Conservation (phyloP, 2,113 vertebrate species). For the Mastomys natalensis region DNA sequence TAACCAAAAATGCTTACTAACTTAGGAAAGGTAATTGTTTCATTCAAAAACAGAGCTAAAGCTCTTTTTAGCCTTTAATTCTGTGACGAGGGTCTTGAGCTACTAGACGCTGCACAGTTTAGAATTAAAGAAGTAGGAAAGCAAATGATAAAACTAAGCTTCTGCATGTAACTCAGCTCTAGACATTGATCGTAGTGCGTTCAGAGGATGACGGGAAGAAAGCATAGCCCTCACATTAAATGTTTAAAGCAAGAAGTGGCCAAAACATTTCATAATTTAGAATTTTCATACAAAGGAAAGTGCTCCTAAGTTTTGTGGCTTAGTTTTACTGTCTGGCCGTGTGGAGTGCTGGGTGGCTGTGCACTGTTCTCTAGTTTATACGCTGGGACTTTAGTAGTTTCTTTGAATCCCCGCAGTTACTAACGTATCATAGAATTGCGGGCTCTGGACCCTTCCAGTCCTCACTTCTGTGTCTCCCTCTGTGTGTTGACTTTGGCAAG, state of each 20-base stretch:
- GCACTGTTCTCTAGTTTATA: neutral
- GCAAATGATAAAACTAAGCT: slow-evolving; percentile 7
- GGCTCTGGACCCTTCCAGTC: neutral
- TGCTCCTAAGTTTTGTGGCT: neutral
- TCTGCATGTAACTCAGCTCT: neutral
- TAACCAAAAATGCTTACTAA: neutral
- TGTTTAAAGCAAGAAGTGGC: slow-evolving; percentile 30
- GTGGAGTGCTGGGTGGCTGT: slow-evolving; percentile 5
- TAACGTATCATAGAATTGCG: neutral
- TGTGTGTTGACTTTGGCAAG: too few species aligned
- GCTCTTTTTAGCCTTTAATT: slow-evolving; percentile 18
- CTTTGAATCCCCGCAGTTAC: neutral
- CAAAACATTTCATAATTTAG: neutral
- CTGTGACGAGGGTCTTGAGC: slow-evolving; percentile 1
- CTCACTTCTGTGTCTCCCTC: neutral
- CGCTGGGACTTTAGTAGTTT: slow-evolving; percentile 18
- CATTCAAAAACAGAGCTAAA: neutral
- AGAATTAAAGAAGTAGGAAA: slow-evolving; percentile 5
- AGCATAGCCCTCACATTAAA: neutral
- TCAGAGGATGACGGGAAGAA: neutral
- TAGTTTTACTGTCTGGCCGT: slow-evolving; percentile 14
- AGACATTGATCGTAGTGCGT: neutral
- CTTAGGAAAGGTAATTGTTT: neutral
- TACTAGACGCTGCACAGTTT: neutral
- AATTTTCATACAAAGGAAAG: slow-evolving; percentile 49